Evolutionary conservation across 2,888 invertebrate species (phyloP), one percentile per base, ranked within the genome.

Genomic region (Perizoma affinitatum): DNA sequence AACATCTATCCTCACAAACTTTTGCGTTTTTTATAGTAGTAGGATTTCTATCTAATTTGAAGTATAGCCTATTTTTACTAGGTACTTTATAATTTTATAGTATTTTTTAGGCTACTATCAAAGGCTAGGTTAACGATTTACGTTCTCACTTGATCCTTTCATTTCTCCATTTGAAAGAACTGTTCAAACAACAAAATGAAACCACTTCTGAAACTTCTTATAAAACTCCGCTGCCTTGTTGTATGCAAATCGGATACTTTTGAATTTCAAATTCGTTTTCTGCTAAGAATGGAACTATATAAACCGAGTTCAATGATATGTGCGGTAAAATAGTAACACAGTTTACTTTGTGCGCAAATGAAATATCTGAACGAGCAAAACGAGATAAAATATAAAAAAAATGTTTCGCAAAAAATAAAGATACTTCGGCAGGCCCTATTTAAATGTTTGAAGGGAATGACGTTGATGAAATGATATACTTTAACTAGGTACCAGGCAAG

Each of bases 211-310:
- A 48, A 57, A 57, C 49, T 61, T 53, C 53, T 57, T 49, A 61
- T 61, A 57, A 61, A 61, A 54, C 50, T 57, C 54, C 44, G 46
- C 58, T 52, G 54, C 45, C 59, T 52, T 55, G 57, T 57, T 57
- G 48, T 57, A 61, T 64, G 63, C 60, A 60, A 64, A 64, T 60
- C 56, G 36, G 49, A 50, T 51, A 45, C 8, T 57, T 64, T 54
- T 51, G 63, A 64, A 60, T 57, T 60, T 61, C 63, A 60, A 57
- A 64, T 64, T 57, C 57, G 41, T 57, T 61, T 57, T 57, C 53
- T 61, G 42, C 61, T 61, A 6, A 38, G 35, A 52, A 38, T 56
- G 35, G 35, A 53, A 57, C 1, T 1, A 22, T 22, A 22, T 22
- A 22, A 53, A 61, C 61, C 22, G 40, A 49, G 41, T 53, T 53